phyloP scores from a whole-genome alignment of 2,113 vertebrate genomes.

The Argyrosomus japonicus region DNA sequence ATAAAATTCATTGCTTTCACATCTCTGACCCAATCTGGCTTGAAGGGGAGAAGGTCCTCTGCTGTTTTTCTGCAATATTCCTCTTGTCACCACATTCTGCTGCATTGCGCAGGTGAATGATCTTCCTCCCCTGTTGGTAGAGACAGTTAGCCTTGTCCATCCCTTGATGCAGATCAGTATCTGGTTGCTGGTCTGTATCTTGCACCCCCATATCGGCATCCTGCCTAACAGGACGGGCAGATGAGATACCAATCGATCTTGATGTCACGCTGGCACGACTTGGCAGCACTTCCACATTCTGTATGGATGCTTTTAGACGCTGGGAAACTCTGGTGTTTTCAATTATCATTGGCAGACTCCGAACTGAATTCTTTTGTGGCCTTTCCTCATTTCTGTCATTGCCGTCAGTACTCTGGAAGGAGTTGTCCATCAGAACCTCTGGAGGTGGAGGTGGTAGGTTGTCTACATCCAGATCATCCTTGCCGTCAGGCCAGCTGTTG shows the following conservation, averaged over 20 bases:
- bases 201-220: constrained; percentile 10
- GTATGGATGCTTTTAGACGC: constrained; percentile 83
- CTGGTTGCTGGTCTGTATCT: constrained; percentile 41
- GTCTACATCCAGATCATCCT: constrained; percentile 79
- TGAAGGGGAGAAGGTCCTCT: constrained; percentile 53
- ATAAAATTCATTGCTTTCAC: constrained; percentile 40
- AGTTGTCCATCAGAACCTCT: constrained; percentile 90
- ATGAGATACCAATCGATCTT: constrained; percentile 11
- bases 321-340: constrained; percentile 78
- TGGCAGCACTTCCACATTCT: constrained; percentile 85
- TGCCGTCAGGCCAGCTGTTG: constrained; percentile 75
- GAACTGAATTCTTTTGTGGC: neutral
- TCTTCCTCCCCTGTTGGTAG: constrained; percentile 83
- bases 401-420: constrained; percentile 74
- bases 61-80: constrained; percentile 35
- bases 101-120: constrained; percentile 81
- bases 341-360: constrained; percentile 33
- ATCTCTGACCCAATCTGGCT: constrained; percentile 27
- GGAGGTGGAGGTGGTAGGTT: constrained; percentile 91
- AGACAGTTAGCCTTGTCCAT: constrained; percentile 71
- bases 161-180: constrained; percentile 47
- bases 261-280: constrained; percentile 71
- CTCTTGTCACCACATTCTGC: constrained; percentile 52
- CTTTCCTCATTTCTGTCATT: constrained; percentile 20
- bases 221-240: constrained; percentile 14